These are phyloP conservation scores for Probaryconus sp. DNA, from an alignment of 1,140 invertebrate species.

Conservation along the genomic window DNA sequence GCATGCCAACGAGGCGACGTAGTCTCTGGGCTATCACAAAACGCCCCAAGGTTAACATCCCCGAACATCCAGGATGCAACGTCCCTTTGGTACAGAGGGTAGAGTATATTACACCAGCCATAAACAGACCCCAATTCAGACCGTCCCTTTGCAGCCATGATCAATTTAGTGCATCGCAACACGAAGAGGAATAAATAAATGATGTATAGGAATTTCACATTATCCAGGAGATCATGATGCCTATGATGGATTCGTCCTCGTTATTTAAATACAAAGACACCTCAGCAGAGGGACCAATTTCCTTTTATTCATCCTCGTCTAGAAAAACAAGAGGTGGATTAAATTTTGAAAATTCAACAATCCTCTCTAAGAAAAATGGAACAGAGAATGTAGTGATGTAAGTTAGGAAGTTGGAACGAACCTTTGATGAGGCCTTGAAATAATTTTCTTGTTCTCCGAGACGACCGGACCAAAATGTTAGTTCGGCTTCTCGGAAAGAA, in stretches of 20 bases:
- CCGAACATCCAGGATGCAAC: slow-evolving; percentile 26
- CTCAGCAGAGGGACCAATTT: no score
- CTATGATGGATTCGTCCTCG: background rate
- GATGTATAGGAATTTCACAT: slow-evolving; percentile 8
- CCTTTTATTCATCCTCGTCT: no score
- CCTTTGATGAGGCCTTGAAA: slow-evolving; percentile 13
- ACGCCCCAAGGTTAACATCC: slow-evolving; percentile 60
- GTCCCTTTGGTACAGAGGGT: slow-evolving; percentile 41
- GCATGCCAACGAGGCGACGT: slow-evolving; percentile 44
- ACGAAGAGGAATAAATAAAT: slow-evolving; percentile 15
- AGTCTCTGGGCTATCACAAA: slow-evolving; percentile 54
- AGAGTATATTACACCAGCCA: slow-evolving; percentile 32
- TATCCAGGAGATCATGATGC: background rate
- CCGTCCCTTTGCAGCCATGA: slow-evolving; percentile 18
- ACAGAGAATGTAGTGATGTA: no score
- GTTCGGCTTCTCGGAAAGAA: slow-evolving; percentile 19
- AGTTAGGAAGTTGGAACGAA: slow-evolving; percentile 17
- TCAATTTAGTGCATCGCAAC: slow-evolving; percentile 42
- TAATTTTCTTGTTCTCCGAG: slow-evolving; percentile 9
- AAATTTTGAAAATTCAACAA: no score
- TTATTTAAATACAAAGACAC: slow-evolving; percentile 5
- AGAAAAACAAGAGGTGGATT: no score
- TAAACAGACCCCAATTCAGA: slow-evolving; percentile 40
- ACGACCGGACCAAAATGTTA: slow-evolving; percentile 21
- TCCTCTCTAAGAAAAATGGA: no score